Evolutionary conservation across 1,140 invertebrate genomes (phyloP), one percentile per base, ranked within the genome.

Genomic region (Temnothorax longispinosus): DNA sequence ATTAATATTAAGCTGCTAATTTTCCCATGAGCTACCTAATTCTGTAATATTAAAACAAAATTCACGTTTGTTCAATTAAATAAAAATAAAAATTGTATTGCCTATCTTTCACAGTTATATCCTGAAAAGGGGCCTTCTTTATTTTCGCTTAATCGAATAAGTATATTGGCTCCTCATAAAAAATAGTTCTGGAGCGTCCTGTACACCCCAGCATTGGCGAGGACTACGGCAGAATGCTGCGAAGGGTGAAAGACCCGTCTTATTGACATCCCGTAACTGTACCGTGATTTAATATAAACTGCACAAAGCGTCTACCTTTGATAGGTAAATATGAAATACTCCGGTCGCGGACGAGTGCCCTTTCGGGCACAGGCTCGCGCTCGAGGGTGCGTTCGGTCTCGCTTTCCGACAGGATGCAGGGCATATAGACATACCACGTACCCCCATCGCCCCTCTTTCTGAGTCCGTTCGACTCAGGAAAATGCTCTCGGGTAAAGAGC

Each of bases 261-360:
- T 93, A 92, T 92, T 92, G 91, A 93, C 91, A 91, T 93, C 88
- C 88, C 85, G 91, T 92, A 90, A 88, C 76, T 91, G 71, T 92
- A 77, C 82, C 60, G 72, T 92, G 92, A 94, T 94, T 95, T 93
- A 93, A 95, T 95, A 94, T 94, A 92, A 93, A 91, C 88, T 90
- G 86, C 87, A 94, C 90, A 93, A 94, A 94, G 91, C 87, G 86
- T 85, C 65, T 88, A 93, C 90, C 93, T 94, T 94, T 94, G 92
- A 94, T 91, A 92, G 88, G 88, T 91, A 93, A 93, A 94, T 92
- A 91, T 91, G 92, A 94, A 94, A 94, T 93, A 94, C 91, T 91
- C 92, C 71, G 88, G 88, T 86, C 87, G 86, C 75, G 82, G 87
- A 87, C 87, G 88, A 92, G 89, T 87, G 72, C 69, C 85, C 90